Evolutionary conservation across 1,140 invertebrate genomes (phyloP).

Genomic region (Nymphalis io): DNA sequence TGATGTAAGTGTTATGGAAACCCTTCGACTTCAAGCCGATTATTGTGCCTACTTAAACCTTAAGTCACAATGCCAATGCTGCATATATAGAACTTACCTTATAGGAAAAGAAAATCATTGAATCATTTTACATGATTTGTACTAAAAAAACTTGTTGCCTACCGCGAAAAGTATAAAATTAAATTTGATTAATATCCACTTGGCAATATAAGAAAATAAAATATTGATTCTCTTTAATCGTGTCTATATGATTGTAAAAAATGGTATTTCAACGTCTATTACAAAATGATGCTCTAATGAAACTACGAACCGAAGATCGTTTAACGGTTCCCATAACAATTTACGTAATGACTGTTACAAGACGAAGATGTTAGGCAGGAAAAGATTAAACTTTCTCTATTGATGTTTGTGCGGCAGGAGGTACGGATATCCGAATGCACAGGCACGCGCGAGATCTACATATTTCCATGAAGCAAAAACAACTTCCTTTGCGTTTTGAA

Average conservation of each 20-base stretch:
- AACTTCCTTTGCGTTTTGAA: slow-evolving; percentile 30
- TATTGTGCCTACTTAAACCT: slow-evolving; percentile 4
- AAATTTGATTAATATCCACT: too few relatives aligned
- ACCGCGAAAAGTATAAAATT: too few relatives aligned
- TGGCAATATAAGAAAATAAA: too few relatives aligned
- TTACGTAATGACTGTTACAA: slow-evolving; percentile 29
- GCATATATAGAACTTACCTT: background rate
- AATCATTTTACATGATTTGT: background rate
- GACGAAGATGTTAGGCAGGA: slow-evolving; percentile 21
- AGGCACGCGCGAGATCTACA: slow-evolving; percentile 21
- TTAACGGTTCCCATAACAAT: slow-evolving; percentile 22
- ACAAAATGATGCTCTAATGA: background rate
- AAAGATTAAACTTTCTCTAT: slow-evolving; percentile 42
- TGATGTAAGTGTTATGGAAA: slow-evolving; percentile 47
- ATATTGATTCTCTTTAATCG: background rate
- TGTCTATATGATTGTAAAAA: too few relatives aligned
- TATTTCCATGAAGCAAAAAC: slow-evolving; percentile 33
- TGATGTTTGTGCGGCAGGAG: slow-evolving; percentile 33
- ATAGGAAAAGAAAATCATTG: background rate
- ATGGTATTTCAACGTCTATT: too few relatives aligned
- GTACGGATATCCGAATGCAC: slow-evolving; percentile 39
- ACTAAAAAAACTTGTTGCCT: too few relatives aligned
- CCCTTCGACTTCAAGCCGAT: slow-evolving; percentile 12
- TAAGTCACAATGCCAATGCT: background rate
- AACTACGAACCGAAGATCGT: slow-evolving; percentile 7